Conservation (phyloP, 2,113 vertebrate species). For the Chionomys nivalis region DNA sequence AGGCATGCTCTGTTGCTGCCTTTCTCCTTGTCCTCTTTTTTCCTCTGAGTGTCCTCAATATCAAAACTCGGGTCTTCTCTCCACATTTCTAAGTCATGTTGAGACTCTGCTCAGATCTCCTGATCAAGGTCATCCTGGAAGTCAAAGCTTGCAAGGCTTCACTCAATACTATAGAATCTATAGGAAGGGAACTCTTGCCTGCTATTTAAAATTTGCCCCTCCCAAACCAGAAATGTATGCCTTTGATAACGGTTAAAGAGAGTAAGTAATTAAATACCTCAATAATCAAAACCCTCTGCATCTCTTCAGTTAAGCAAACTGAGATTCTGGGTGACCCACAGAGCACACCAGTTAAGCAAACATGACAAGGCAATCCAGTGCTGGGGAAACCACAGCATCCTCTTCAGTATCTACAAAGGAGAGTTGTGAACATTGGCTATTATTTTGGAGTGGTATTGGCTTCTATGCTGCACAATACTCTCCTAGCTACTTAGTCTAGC, state of each 20-base stretch:
- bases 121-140: constrained; percentile 74
- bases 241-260: constrained; percentile 33
- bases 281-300: background rate
- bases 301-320: constrained; percentile 60
- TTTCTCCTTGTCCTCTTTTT: constrained; percentile 86
- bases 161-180: constrained; percentile 22
- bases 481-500: constrained; percentile 68
- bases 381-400: background rate
- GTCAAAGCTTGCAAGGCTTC: constrained; percentile 72
- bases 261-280: background rate
- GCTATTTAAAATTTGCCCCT: constrained; percentile 74
- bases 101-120: constrained; percentile 80
- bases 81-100: constrained; percentile 84
- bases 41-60: constrained; percentile 84
- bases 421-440: constrained; percentile 37
- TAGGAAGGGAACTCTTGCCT: constrained; percentile 69
- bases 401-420: constrained; percentile 12
- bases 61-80: constrained; percentile 83
- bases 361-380: background rate
- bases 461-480: constrained; percentile 64
- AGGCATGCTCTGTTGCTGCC: constrained; percentile 79
- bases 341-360: background rate
- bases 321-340: constrained; percentile 54
- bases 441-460: constrained; percentile 61
- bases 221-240: constrained; percentile 9